These are phyloP conservation scores for Ichneumoninae sp. DNA, from an alignment of 2,888 invertebrate genomes.

Conservation along the genomic window DNA sequence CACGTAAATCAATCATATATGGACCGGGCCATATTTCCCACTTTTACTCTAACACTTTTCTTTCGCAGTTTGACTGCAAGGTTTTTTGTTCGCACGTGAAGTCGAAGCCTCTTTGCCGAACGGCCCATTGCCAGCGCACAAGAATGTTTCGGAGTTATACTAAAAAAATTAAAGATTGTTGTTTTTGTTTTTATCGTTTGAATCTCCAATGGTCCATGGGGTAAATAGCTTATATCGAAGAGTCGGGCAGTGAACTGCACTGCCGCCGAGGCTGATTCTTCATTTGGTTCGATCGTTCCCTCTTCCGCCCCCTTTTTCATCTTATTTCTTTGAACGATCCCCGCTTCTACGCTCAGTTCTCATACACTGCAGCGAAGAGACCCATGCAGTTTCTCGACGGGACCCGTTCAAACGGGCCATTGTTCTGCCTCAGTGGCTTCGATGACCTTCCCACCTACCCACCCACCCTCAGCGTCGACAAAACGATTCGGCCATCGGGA, in stretches of 20 bases:
- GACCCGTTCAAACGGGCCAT: constrained; percentile 76
- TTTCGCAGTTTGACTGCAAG: neutral
- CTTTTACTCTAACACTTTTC: neutral
- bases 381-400: constrained; percentile 53
- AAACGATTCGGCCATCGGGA: constrained; percentile 61
- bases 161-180: too few relatives aligned
- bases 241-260: constrained; percentile 25
- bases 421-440: constrained; percentile 77
- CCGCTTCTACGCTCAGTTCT: constrained; percentile 17
- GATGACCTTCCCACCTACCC: constrained; percentile 74
- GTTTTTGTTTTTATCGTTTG: neutral
- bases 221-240: constrained; percentile 21
- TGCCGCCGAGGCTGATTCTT: constrained; percentile 32
- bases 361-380: neutral
- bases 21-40: too few relatives aligned
- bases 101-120: too few relatives aligned
- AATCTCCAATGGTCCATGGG: neutral
- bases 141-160: too few relatives aligned
- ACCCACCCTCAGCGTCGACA: constrained; percentile 58
- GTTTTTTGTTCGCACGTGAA: too few relatives aligned
- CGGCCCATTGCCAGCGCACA: too few relatives aligned
- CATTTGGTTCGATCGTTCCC: constrained; percentile 24
- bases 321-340: constrained; percentile 20
- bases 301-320: neutral
- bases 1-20: too few relatives aligned